Conservation (phyloP, 2,113 vertebrate genomes). For the Acrocephalus kingi region DNA sequence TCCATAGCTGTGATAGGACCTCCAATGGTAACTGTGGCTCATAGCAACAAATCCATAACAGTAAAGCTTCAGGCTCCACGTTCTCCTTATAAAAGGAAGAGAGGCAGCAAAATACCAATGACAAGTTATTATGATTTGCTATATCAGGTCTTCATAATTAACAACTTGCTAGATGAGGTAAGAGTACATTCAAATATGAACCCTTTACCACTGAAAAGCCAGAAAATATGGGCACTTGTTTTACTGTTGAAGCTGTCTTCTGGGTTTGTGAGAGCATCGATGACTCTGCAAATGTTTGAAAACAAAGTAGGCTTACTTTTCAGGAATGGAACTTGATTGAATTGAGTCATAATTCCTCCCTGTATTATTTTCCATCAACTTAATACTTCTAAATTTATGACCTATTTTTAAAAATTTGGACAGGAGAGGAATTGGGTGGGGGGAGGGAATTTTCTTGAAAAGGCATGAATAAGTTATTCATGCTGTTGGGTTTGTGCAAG, state of each 20-base stretch:
- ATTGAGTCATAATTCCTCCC: background rate
- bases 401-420: background rate
- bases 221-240: background rate
- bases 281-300: background rate
- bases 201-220: background rate
- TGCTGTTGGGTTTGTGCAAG: background rate
- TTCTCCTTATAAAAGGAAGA: constrained; percentile 58
- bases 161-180: constrained; percentile 65
- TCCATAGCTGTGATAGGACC: constrained; percentile 69
- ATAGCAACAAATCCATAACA: constrained; percentile 32
- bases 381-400: background rate
- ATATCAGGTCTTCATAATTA: constrained; percentile 69
- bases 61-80: constrained; percentile 61
- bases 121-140: constrained; percentile 69
- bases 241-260: background rate
- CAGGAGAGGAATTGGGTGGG: background rate
- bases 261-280: background rate
- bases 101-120: constrained; percentile 55
- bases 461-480: background rate
- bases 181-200: background rate
- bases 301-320: background rate
- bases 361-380: background rate
- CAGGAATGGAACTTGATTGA: background rate
- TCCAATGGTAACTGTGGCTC: constrained; percentile 48
- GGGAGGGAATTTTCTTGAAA: background rate